A percentile compares a stretch with the other conserved stretches of the same genome.
Conservation (phyloP, 2,113 vertebrate genomes). For the Aegypius monachus region DNA sequence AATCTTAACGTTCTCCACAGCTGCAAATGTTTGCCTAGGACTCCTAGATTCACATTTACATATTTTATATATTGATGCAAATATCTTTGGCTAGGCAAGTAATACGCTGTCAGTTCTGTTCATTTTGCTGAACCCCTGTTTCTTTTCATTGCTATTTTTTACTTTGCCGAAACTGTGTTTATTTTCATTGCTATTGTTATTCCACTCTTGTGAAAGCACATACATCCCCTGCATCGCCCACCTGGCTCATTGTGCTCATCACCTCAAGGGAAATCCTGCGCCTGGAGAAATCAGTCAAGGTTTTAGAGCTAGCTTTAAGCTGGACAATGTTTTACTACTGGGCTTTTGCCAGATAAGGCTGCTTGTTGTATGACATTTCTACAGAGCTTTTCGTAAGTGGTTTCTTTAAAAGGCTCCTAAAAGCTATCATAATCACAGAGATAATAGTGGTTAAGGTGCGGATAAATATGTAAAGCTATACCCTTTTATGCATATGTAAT, state of each 20-base stretch:
- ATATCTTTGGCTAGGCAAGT: slow-evolving; percentile 17
- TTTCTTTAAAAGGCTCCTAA: background rate
- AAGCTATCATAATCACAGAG: background rate
- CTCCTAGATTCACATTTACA: background rate
- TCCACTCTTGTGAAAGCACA: background rate
- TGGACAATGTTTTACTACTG: background rate
- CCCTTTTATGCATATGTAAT: background rate
- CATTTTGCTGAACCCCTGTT: background rate
- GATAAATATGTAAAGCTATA: background rate
- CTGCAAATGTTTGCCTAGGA: slow-evolving; percentile 36
- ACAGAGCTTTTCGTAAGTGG: background rate
- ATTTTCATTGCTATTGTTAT: background rate
- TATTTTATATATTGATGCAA: slow-evolving; percentile 54
- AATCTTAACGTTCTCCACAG: slow-evolving; percentile 16
- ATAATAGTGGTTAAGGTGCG: background rate
- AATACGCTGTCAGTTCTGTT: background rate
- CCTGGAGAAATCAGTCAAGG: background rate
- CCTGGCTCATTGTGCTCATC: background rate
- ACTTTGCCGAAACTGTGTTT: background rate
- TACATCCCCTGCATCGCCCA: background rate
- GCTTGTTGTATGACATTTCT: background rate
- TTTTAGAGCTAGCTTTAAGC: background rate
- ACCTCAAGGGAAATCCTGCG: background rate
- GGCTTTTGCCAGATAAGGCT: background rate
- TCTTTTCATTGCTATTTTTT: background rate